Conservation (phyloP, 2,113 vertebrate genomes). For the Ammodytes dubius region DNA sequence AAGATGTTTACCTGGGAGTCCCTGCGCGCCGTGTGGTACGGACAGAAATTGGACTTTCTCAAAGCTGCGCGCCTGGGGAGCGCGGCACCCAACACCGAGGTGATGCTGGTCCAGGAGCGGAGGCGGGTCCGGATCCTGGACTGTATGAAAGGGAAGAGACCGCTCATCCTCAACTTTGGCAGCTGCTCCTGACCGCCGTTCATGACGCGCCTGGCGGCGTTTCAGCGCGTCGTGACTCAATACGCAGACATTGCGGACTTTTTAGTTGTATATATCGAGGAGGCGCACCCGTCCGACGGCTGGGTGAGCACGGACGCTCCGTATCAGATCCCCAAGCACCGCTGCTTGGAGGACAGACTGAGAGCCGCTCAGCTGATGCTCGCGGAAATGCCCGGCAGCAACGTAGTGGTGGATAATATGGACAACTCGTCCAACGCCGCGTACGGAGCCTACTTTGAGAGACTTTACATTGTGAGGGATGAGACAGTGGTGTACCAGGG, state of each 20-base stretch:
- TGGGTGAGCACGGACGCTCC: constrained; percentile 98
- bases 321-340: constrained; percentile 95
- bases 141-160: constrained; percentile 90
- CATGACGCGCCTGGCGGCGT: constrained; percentile 97
- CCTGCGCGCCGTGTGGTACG: constrained; percentile 96
- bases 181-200: constrained; percentile 99
- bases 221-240: constrained; percentile 92
- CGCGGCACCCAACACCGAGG: constrained; percentile 94
- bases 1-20: constrained; percentile 97
- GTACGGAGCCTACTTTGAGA: constrained; percentile 99
- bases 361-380: constrained; percentile 92
- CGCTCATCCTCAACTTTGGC: constrained; percentile 97
- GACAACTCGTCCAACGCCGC: constrained; percentile 96
- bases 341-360: constrained; percentile 95
- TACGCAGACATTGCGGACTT: constrained; percentile 97
- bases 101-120: constrained; percentile 90
- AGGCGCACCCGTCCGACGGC: constrained; percentile 98
- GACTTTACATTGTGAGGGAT: constrained; percentile 95
- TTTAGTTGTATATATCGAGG: constrained; percentile 97
- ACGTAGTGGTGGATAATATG: constrained; percentile 96
- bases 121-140: constrained; percentile 90
- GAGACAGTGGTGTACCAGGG: constrained; percentile 95
- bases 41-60: constrained; percentile 97
- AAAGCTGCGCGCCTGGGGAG: constrained; percentile 93
- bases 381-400: constrained; percentile 88